These are phyloP conservation scores for Halictus rubicundus DNA, from an alignment of 1,140 invertebrate species.

Conservation along the genomic window DNA sequence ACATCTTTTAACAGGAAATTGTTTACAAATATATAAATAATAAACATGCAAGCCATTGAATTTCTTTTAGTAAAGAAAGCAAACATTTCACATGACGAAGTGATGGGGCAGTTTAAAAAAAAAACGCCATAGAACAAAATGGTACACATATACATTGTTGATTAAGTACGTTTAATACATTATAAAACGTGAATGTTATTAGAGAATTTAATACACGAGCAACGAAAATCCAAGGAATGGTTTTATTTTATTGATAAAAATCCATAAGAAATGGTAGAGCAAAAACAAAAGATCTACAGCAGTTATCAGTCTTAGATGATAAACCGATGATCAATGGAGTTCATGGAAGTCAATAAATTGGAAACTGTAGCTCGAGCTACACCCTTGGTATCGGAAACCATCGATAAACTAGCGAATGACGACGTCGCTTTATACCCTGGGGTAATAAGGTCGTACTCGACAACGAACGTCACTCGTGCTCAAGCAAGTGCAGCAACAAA, in stretches of 20 bases:
- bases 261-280: neutral
- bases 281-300: neutral
- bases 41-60: no score
- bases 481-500: neutral
- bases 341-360: slow-evolving; percentile 7
- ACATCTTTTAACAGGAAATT: no score
- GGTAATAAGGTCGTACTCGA: slow-evolving; percentile 6
- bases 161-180: no score
- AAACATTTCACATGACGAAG: no score
- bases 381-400: slow-evolving; percentile 3
- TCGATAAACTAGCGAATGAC: neutral
- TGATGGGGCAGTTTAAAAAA: no score
- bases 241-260: neutral
- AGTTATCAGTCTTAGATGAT: neutral
- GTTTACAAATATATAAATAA: no score
- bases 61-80: no score
- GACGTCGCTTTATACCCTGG: neutral
- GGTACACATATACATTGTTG: no score
- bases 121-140: no score
- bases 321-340: neutral
- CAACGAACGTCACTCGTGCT: neutral
- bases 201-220: no score
- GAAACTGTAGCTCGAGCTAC: slow-evolving; percentile 4
- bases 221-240: no score
- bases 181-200: no score